Evolutionary conservation across 2,888 invertebrate species (phyloP), one percentile per base, ranked within the genome.

Genomic region (Zaprionus bogoriensis): DNA sequence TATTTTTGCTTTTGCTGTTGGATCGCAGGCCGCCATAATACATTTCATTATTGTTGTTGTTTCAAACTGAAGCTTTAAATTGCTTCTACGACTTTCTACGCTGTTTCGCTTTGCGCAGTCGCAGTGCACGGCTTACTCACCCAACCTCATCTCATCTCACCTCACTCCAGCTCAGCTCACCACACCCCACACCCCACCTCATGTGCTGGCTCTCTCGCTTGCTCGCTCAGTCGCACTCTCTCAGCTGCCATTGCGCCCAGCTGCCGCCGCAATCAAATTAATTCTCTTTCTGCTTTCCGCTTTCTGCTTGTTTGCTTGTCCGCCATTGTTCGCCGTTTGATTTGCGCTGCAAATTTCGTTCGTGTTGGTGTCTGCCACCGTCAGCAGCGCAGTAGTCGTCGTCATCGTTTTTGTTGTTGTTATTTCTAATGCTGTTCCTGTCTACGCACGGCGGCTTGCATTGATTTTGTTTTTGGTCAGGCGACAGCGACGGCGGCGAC

Each of bases 261-360:
- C 80, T 81, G 80, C 80, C 80, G 78, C 69, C 78, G 69, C 85
- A 81, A 86, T 81, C 83, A 79, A 81, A 81, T 87, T 84, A 84
- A 79, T 83, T 83, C 87, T 77, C 77, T 67, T 70, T 70, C n/a
- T 68, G 46, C 68, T 53, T 46, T 72, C 61, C 51, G 42, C 58
- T 47, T 70, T 66, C 51, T 23, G 63, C 45, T 61, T 36, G 48
- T 67, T 60, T 63, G 42, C 60, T 42, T 67, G 50, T 61, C 54
- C 74, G 70, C 72, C 77, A 67, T 83, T 79, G 74, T 68, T 76
- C 64, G 58, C 47, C 46, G 52, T 69, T 74, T 74, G 74, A 69
- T 74, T 74, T 74, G 55, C 61, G 70, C 70, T 70, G 74, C 74
- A 48, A 77, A 63, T 52, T 64, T 57, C n/a, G n/a, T n/a, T 63